Evolutionary conservation across 2,888 invertebrate species (phyloP), one percentile per base, ranked within the genome.

Genomic region (Gymnosoma rotundatum): DNA sequence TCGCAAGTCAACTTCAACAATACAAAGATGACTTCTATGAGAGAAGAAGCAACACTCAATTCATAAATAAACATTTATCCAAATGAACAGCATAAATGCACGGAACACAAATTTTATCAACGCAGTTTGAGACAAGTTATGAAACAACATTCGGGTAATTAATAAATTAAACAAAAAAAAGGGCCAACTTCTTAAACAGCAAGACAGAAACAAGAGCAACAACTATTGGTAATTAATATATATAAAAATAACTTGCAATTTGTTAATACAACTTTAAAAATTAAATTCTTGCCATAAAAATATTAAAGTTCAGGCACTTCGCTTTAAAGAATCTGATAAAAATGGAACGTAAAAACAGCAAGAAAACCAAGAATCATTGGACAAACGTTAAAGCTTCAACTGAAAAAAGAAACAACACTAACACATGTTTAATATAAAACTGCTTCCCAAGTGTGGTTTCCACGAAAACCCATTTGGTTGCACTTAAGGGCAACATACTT

Each of bases 191-290:
- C 48, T 54, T 36, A 38, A 12, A 25, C 48, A 48, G 32, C 60
- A 50, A 20, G 54, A n/a, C 74, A 74, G 38, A 66, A 67, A 74
- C 60, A 66, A 67, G 10, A 66, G 32, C 25, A 25, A 38, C 36
- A 20, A 61, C 48, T 45, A 20, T 10, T 36, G 54, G 5, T 25
- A 52, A 67, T 38, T 36, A 38, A 9, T 58, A 56, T 21, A 83
- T 64, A 45, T 16, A 80, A 75, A 75, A 75, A 75, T 76, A 74
- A 69, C 78, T 60, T 85, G 86, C 86, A 86, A 87, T 87, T 87
- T 87, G 87, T 87, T 86, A 83, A 83, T 86, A 83, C 85, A 85
- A 85, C 85, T 83, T 86, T 83, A 85, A 84, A 61, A 83, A 86
- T 85, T 83, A 69, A 86, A 86, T 86, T 86, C 84, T 82, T 78